Percentiles rank a stretch among this genome's conserved stretches.
Evolutionary conservation across 2,888 invertebrate genomes (phyloP).

Genomic region (Scrobipalpa atriplicella): DNA sequence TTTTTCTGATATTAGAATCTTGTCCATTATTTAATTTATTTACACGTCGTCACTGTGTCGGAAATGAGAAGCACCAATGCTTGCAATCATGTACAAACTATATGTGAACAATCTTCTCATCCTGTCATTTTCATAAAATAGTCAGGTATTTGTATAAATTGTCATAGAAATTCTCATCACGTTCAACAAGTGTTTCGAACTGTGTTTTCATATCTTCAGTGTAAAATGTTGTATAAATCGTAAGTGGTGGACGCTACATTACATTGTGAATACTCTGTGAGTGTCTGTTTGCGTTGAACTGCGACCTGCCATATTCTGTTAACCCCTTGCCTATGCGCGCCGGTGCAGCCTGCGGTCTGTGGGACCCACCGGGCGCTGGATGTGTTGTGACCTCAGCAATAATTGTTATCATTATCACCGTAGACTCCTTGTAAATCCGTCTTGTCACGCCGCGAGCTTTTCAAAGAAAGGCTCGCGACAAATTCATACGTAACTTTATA

Average conservation of each 20-base stretch:
- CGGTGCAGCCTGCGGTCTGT: slow-evolving; percentile 8
- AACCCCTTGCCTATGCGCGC: slow-evolving; percentile 12
- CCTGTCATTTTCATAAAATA: slow-evolving; percentile 69
- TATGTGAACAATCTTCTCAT: slow-evolving; percentile 47
- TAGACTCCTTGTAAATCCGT: slow-evolving; percentile 63
- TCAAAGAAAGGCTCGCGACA: slow-evolving; percentile 66
- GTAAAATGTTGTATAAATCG: slow-evolving; percentile 52
- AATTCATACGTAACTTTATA: slow-evolving; percentile 75
- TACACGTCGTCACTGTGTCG: slow-evolving; percentile 39
- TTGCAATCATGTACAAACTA: slow-evolving; percentile 70
- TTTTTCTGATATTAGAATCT: slow-evolving; percentile 2
- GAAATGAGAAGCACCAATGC: slow-evolving; percentile 53
- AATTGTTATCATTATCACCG: slow-evolving; percentile 57
- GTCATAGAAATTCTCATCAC: slow-evolving; percentile 33
- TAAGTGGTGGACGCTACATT: slow-evolving; percentile 52
- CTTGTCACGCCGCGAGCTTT: slow-evolving; percentile 57
- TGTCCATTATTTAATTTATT: slow-evolving; percentile 15
- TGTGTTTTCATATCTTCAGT: slow-evolving; percentile 45
- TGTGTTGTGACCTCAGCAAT: slow-evolving; percentile 74
- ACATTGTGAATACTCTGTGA: slow-evolving; percentile 50
- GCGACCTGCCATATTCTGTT: slow-evolving; percentile 39
- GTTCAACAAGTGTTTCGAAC: slow-evolving; percentile 38
- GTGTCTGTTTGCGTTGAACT: slow-evolving; percentile 47
- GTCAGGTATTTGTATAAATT: slow-evolving; percentile 38
- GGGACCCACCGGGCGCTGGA: slow-evolving; percentile 36